These are phyloP conservation scores for Lordiphosa mommai DNA, from an alignment of 1,140 invertebrate species.

Conservation along the genomic window DNA sequence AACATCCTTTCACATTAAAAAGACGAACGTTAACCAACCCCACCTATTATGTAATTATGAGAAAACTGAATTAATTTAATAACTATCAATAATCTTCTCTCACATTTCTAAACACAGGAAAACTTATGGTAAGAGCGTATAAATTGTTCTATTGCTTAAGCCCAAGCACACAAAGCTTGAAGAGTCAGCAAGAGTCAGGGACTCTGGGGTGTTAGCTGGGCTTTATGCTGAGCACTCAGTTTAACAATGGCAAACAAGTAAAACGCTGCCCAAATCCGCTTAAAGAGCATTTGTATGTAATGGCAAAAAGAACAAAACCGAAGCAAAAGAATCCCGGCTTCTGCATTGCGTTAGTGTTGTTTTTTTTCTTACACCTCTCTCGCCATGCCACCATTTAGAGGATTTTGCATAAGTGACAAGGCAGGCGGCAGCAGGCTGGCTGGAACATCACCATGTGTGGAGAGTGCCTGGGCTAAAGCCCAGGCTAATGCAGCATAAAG, in stretches of 20 bases:
- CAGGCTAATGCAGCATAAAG: constrained; percentile 57
- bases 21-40: no score
- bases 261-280: constrained; percentile 68
- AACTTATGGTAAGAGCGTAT: no score
- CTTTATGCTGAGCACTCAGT: constrained; percentile 70
- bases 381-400: constrained; percentile 56
- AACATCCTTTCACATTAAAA: no score
- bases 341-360: constrained; percentile 38
- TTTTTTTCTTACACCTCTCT: constrained; percentile 64
- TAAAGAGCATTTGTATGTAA: constrained; percentile 77
- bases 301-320: constrained; percentile 23
- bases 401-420: constrained; percentile 74
- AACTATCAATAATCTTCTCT: no score
- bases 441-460: constrained; percentile 26
- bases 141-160: constrained; percentile 2
- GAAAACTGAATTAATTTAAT: no score
- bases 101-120: no score
- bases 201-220: constrained; percentile 16
- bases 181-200: constrained; percentile 3
- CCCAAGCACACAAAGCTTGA: neutral
- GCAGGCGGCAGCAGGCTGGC: constrained; percentile 17
- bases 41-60: no score
- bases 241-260: constrained; percentile 77
- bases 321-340: constrained; percentile 21
- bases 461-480: constrained; percentile 59